Conservation (phyloP, 2,888 invertebrate genomes). For the Isoperla grammatica region DNA sequence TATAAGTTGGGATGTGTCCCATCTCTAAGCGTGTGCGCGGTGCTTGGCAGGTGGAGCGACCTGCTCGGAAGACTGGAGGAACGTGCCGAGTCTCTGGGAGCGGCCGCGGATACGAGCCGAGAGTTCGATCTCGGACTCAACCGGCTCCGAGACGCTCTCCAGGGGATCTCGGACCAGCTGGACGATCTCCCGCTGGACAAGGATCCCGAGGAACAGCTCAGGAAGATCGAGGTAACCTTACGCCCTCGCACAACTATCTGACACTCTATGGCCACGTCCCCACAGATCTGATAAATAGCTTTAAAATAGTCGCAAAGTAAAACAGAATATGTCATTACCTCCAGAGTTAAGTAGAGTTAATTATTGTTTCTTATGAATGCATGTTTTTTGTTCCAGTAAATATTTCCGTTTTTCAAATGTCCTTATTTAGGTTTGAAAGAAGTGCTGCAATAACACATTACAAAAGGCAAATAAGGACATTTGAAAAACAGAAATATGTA, state of each 20-base stretch:
- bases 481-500: too few relatives aligned
- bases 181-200: slow-evolving; percentile 75
- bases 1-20: slow-evolving; percentile 50
- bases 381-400: too few relatives aligned
- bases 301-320: slow-evolving; percentile 1
- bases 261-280: neutral
- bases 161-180: slow-evolving; percentile 78
- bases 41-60: slow-evolving; percentile 44
- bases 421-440: too few relatives aligned
- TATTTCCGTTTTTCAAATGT: too few relatives aligned
- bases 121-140: slow-evolving; percentile 88
- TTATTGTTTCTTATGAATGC: too few relatives aligned
- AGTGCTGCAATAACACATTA: too few relatives aligned
- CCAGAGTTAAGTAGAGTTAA: too few relatives aligned
- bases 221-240: slow-evolving; percentile 78
- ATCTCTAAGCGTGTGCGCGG: slow-evolving; percentile 42
- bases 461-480: too few relatives aligned
- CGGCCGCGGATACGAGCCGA: slow-evolving; percentile 86
- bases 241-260: slow-evolving; percentile 17
- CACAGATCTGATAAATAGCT: neutral
- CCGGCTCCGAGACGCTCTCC: slow-evolving; percentile 78
- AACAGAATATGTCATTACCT: too few relatives aligned
- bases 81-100: slow-evolving; percentile 81
- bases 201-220: slow-evolving; percentile 79
- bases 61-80: slow-evolving; percentile 68